These are phyloP conservation scores for Lateolabrax maculatus DNA, from an alignment of 2,797 vertebrate genomes.

Conservation along the genomic window DNA sequence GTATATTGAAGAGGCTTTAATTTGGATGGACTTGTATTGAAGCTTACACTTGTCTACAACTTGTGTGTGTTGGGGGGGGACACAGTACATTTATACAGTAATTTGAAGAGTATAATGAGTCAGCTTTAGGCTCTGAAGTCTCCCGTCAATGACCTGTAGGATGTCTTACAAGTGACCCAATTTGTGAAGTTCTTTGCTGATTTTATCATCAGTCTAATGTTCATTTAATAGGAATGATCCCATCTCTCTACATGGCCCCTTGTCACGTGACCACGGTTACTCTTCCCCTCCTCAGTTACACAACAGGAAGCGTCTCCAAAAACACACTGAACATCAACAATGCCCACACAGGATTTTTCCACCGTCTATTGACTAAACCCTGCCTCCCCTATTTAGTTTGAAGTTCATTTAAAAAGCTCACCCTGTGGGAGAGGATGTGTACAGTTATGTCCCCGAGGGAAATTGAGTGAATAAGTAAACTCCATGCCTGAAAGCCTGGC, in stretches of 20 bases:
- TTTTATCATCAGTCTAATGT: neutral
- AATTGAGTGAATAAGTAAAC: neutral
- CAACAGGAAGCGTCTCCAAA: slow-evolving; percentile 62
- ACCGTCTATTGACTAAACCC: slow-evolving; percentile 56
- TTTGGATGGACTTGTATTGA: neutral
- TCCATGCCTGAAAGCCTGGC: neutral
- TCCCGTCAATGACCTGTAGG: neutral
- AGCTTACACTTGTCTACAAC: neutral
- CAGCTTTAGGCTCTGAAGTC: neutral
- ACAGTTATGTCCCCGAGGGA: neutral
- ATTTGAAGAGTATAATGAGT: neutral
- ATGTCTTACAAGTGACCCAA: neutral
- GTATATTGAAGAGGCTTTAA: neutral
- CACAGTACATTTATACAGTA: neutral
- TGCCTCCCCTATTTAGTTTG: slow-evolving; percentile 45
- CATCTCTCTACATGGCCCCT: neutral
- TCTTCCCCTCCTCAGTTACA: slow-evolving; percentile 31
- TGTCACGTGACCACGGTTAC: neutral
- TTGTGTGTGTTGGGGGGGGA: neutral
- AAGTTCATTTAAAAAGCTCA: slow-evolving; percentile 11
- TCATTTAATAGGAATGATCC: neutral
- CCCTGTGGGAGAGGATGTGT: slow-evolving; percentile 4
- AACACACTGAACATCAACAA: slow-evolving; percentile 47
- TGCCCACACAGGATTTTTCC: slow-evolving; percentile 42
- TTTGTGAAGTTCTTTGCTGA: neutral